Conservation (phyloP, 1,140 invertebrate species). For the Drosophila ogumai region DNA sequence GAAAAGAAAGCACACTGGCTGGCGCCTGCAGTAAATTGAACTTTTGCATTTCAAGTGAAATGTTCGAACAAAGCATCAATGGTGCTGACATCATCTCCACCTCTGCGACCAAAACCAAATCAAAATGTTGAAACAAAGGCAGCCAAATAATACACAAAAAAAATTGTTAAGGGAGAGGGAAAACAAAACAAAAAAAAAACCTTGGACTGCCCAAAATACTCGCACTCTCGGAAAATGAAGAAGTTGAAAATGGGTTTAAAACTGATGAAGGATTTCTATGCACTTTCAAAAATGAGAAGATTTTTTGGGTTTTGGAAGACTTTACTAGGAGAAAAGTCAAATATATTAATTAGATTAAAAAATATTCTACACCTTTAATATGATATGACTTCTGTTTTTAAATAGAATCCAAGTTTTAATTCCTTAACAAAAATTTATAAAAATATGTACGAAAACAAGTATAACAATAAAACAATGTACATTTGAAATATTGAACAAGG, state of each 20-base stretch:
- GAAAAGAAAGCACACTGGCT: conserved; percentile 61
- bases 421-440: too few species aligned
- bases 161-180: neutral
- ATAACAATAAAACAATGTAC: neutral
- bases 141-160: conserved; percentile 36
- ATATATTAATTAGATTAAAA: neutral
- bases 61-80: conserved; percentile 57
- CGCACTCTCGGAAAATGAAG: neutral
- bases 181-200: neutral
- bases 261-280: neutral
- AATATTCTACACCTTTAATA: neutral
- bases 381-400: neutral
- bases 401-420: too few species aligned
- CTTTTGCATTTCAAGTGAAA: conserved; percentile 77
- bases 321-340: neutral
- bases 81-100: conserved; percentile 36
- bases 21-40: conserved; percentile 76
- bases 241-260: neutral
- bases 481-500: neutral
- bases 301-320: too few species aligned
- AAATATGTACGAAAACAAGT: too few species aligned
- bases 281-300: neutral
- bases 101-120: conserved; percentile 35
- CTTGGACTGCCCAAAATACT: conserved; percentile 3
- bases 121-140: conserved; percentile 65